Conservation (phyloP, 1,140 invertebrate genomes). For the Zaprionus gabonicus region DNA sequence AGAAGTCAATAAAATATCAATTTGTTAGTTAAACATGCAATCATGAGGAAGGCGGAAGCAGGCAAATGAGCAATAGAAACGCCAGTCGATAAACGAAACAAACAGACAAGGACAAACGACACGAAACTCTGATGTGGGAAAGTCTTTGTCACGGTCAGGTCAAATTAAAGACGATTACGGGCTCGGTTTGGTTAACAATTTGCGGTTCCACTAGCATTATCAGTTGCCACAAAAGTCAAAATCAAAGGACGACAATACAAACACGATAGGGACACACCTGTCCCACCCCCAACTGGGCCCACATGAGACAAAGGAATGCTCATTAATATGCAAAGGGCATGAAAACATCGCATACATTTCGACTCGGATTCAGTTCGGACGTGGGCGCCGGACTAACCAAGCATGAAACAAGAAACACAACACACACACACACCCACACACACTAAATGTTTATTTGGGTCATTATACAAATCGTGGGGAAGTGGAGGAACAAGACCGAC, state of each 20-base stretch:
- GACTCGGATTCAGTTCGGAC: not conserved
- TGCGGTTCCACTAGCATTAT: not conserved
- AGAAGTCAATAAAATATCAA: conserved; percentile 24
- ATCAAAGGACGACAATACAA: not conserved
- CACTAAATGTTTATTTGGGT: conserved; percentile 61
- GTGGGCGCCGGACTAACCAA: not conserved
- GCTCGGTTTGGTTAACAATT: conserved; percentile 10
- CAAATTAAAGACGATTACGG: conserved; percentile 4
- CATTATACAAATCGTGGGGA: conserved; percentile 62
- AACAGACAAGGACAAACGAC: not conserved
- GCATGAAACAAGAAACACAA: conserved; percentile 6
- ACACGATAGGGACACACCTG: not conserved
- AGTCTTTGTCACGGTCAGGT: not conserved
- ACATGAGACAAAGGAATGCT: conserved; percentile 14
- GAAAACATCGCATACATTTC: conserved; percentile 32
- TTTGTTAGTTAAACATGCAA: conserved; percentile 10
- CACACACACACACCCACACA: not conserved
- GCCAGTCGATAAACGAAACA: not conserved
- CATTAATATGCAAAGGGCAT: conserved; percentile 63
- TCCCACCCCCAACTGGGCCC: not conserved
- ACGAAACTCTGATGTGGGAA: not conserved
- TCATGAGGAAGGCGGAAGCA: not conserved
- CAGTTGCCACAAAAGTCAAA: not conserved
- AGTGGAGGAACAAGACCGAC: conserved; percentile 4
- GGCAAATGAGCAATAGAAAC: not conserved